A percentile compares a stretch with the other conserved stretches of the same genome.
Evolutionary conservation across 2,888 invertebrate species (phyloP).

Genomic region (Stegophylla sp.): DNA sequence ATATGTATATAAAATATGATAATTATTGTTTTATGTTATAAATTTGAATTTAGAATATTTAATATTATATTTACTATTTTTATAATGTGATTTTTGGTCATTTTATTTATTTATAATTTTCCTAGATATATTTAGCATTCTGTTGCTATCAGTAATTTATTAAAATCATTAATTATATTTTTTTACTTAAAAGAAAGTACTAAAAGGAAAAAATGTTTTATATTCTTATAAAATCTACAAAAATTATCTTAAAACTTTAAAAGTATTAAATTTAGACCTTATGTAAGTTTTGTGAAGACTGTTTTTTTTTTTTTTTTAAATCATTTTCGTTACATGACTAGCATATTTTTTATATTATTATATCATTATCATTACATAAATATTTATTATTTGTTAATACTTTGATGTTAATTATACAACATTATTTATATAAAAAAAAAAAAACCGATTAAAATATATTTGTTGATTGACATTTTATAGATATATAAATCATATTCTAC

Average conservation of each 20-base stretch:
- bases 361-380: neutral
- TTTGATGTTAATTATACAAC: too few species aligned
- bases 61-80: neutral
- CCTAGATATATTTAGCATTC: neutral
- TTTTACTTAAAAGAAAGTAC: too few species aligned
- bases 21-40: neutral
- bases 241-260: neutral
- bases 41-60: neutral
- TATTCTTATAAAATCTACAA: neutral
- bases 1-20: neutral
- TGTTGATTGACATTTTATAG: too few species aligned
- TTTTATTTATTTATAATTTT: neutral
- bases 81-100: neutral
- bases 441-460: too few species aligned
- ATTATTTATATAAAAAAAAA: too few species aligned
- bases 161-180: neutral
- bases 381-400: too few species aligned
- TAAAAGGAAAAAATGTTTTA: too few species aligned
- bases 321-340: neutral
- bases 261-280: constrained; percentile 15
- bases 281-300: constrained; percentile 10
- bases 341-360: neutral
- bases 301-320: constrained; percentile 14
- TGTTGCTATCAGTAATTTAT: neutral
- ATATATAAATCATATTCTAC: too few species aligned